Evolutionary conservation across 2,888 invertebrate genomes (phyloP), one percentile per base, ranked within the genome.

Genomic region (Papilio gigon): DNA sequence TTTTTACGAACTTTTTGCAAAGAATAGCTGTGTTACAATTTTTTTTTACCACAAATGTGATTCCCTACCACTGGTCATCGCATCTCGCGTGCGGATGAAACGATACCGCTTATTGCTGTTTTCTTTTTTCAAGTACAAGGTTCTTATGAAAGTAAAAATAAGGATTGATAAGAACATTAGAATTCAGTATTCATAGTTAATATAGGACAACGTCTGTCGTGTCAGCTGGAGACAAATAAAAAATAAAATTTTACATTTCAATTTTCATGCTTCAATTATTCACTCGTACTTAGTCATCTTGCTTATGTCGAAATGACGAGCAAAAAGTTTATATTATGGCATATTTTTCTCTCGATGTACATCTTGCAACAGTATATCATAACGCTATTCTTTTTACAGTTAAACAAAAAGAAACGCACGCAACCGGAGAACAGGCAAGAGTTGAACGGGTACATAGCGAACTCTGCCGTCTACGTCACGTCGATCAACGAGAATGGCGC

Each of bases 381-480:
- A 67, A 95, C 22, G 58, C 79, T 95, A 96, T 73, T 68, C 74
- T 74, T 76, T 72, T 92, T 93, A 6, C 93, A 95, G 95, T 84
- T 95, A 83, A 95, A 94, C 84, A 93, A 94, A 84, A 92, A 93
- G 78, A 87, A 93, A 88, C 81, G 86, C 75, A 88, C 89, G 75
- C 93, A 93, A 80, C 86, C 90, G 27, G 90, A 90, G 71, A 91
- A 89, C 77, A 77, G 87, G 66, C 86, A 88, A 75, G 96, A 96
- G 77, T 90, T 96, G 74, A 97, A 96, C 93, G 96, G 96, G 71
- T 95, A 96, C 83, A 96, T 96, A 80, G 96, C 95, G 83, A 95
- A 95, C 83, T 95, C 96, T 68, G 95, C 96, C 68, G 96, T 97
- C 76, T 97, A 96, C 93, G 96, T 96, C 75, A 96, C 96, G 73